Evolutionary conservation across 2,888 invertebrate genomes (phyloP).

Genomic region (Spodoptera exigua): DNA sequence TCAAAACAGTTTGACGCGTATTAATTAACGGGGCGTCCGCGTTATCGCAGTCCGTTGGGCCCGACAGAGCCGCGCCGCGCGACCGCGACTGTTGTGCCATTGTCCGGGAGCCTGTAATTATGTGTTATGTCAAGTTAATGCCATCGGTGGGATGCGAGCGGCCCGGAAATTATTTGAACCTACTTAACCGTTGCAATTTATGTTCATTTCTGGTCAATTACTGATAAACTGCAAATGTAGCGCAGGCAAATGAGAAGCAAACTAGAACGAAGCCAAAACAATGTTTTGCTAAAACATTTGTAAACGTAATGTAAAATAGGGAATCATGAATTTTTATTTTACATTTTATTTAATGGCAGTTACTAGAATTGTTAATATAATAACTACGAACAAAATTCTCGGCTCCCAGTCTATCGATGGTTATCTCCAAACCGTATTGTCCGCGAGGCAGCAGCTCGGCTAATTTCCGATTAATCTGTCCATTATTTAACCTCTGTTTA

Average conservation of each 20-base stretch:
- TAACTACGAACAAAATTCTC: slow-evolving; percentile 20
- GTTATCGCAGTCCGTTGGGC: slow-evolving; percentile 52
- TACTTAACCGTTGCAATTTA: no score
- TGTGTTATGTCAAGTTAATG: slow-evolving; percentile 24
- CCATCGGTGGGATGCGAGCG: slow-evolving; percentile 8
- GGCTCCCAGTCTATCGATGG: slow-evolving; percentile 44
- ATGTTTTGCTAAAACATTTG: no score
- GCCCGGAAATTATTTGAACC: background rate
- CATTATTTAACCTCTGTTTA: slow-evolving; percentile 60
- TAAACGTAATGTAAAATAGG: no score
- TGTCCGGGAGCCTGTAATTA: slow-evolving; percentile 31
- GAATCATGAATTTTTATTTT: no score
- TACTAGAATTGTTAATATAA: no score
- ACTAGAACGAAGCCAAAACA: no score
- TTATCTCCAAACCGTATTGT: slow-evolving; percentile 56
- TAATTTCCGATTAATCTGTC: slow-evolving; percentile 65
- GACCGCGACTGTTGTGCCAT: slow-evolving; percentile 15
- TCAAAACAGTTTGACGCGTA: slow-evolving; percentile 59
- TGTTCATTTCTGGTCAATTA: no score
- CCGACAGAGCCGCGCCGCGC: slow-evolving; percentile 13
- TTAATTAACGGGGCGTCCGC: slow-evolving; percentile 55
- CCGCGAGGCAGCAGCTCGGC: slow-evolving; percentile 52
- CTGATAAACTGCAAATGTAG: no score
- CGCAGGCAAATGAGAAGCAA: no score
- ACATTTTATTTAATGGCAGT: no score